phyloP scores from a whole-genome alignment of 2,888 invertebrate species.

The Drosophila barbarae region DNA sequence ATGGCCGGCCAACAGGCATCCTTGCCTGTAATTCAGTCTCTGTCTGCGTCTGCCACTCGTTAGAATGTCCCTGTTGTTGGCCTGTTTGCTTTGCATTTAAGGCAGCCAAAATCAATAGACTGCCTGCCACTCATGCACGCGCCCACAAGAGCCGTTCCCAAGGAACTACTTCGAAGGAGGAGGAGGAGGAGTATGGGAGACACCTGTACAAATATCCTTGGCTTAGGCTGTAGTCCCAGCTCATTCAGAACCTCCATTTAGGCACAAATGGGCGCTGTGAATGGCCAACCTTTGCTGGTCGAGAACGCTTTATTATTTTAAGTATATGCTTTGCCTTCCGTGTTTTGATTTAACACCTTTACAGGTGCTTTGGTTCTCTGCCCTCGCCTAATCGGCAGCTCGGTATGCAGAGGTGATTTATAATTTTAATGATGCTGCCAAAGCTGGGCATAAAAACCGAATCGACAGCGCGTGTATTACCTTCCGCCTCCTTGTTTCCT shows the following conservation, averaged over 20 bases:
- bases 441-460: slow-evolving; percentile 30
- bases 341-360: slow-evolving; percentile 67
- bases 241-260: slow-evolving; percentile 2
- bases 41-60: slow-evolving; percentile 20
- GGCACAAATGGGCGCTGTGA: slow-evolving; percentile 4
- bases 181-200: not conserved
- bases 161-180: not conserved
- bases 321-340: slow-evolving; percentile 50
- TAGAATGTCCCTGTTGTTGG: slow-evolving; percentile 23
- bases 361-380: slow-evolving; percentile 30
- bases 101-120: slow-evolving; percentile 26
- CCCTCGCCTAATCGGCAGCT: slow-evolving; percentile 10
- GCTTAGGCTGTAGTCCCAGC: not conserved
- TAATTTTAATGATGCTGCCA: slow-evolving; percentile 51
- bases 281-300: slow-evolving; percentile 19
- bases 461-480: slow-evolving; percentile 35
- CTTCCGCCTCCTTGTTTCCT: not conserved
- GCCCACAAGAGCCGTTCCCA: not conserved
- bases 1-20: slow-evolving; percentile 9
- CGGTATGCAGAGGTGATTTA: slow-evolving; percentile 47
- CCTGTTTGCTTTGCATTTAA: slow-evolving; percentile 33
- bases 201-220: slow-evolving; percentile 13
- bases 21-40: slow-evolving; percentile 1
- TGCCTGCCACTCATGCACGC: slow-evolving; percentile 20
- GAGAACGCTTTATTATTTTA: slow-evolving; percentile 59